Evolutionary conservation across 1,140 invertebrate species (phyloP), one percentile per base, ranked within the genome.

Genomic region (Drosophila leontia): DNA sequence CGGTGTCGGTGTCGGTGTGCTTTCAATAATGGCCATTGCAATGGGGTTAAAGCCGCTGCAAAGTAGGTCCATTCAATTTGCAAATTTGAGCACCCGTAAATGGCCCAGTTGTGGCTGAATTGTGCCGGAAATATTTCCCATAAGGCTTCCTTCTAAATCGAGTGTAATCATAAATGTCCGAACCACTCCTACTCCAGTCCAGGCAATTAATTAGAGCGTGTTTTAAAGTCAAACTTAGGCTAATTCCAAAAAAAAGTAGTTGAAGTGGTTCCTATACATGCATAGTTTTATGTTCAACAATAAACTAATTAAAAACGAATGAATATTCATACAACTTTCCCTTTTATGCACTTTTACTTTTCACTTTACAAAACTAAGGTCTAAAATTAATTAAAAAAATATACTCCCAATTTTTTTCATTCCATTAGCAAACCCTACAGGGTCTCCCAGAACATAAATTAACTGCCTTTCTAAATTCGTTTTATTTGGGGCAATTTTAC

Each of bases 41-140:
- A 56, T 76, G 74, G 61, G 74, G 74, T 75, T 76, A 75, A 75
- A 65, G 69, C 60, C 53, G 35, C 41, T 50, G 39, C 34, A 70
- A 71, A 64, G 59, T 76, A 57, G 74, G 74, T 76, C 70, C 71
- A 75, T 75, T 75, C 71, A 76, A 65, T 76, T 63, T 61, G 35
- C 68, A 53, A 70, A 70, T 70, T 70, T 70, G 62, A 42, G 41
- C 61, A 44, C 29, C 32, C 37, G 12, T 37, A 42, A 68, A 32
- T 68, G 67, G 63, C 62, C 67, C 39, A 44, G 67, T 67, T 68
- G 48, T 32, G 23, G 48, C 23, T 13, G 37, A 51, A 67, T 35
- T 50, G 39, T 50, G 44, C 44, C 65, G 69, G 69, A 72, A 70
- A 37, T 72, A 37, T 71, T 45, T 56, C 26, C 50, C 62, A 67